Percentiles rank a stretch among this genome's conserved stretches.
Conservation (phyloP, 2,797 vertebrate species). For the Tangara arthus region DNA sequence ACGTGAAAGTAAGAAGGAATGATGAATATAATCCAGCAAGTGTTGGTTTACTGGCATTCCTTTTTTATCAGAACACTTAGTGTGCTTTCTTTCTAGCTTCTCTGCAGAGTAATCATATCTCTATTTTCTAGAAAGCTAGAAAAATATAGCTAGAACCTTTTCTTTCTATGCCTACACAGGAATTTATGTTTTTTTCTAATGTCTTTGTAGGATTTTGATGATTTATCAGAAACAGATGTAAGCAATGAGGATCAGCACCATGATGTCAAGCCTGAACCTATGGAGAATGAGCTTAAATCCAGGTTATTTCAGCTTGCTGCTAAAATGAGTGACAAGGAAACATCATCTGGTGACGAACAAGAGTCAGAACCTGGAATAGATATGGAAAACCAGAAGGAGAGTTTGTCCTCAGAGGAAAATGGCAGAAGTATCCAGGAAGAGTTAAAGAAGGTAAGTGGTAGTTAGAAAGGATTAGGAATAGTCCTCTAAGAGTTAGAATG, state of each 20-base stretch:
- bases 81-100: not conserved
- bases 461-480: not conserved
- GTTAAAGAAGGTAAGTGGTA: constrained; percentile 73
- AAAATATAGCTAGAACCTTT: not conserved
- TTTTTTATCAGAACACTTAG: not conserved
- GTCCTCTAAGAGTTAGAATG: not conserved
- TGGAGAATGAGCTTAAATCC: constrained; percentile 79
- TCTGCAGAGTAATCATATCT: not conserved
- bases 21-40: not conserved
- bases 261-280: constrained; percentile 20
- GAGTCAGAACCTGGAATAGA: constrained; percentile 69
- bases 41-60: not conserved
- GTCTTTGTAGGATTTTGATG: constrained; percentile 62
- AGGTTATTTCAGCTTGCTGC: constrained; percentile 79
- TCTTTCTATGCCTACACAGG: not conserved
- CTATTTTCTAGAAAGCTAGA: not conserved
- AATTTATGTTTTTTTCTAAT: not conserved
- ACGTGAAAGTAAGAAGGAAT: not conserved
- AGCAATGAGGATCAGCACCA: constrained; percentile 75
- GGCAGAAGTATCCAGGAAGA: constrained; percentile 73
- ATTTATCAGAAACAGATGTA: constrained; percentile 69
- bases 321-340: constrained; percentile 83
- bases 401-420: constrained; percentile 71
- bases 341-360: constrained; percentile 86
- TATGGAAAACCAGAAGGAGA: constrained; percentile 64